Evolutionary conservation across 2,888 invertebrate genomes (phyloP), one percentile per base, ranked within the genome.

Genomic region (Andrena chrysosceles): DNA sequence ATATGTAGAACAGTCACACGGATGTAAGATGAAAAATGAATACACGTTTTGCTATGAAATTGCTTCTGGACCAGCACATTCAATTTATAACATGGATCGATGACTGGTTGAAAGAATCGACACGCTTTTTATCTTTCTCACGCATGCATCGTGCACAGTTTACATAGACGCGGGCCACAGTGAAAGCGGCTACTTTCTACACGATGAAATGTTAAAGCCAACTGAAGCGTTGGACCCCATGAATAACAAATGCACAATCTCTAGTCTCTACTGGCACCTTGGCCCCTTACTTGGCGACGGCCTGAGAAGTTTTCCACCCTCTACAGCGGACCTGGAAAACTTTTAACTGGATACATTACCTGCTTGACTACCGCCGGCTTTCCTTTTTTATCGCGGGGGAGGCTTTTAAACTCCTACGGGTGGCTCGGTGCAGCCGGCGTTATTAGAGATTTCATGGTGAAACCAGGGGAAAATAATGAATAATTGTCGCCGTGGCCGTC

Each of bases 331-430:
- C 89, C 89, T 88, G 89, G 87, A 89, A 92, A 93, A 93, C 91
- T 93, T 93, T 93, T 93, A 93, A 93, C 92, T 92, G 91, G 92
- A 92, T 93, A 93, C 91, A 91, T 93, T 93, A 93, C 91, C 90
- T 91, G 91, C 88, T 89, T 90, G 90, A 91, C 91, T 93, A 91
- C 90, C 89, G 74, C 78, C 90, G 87, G 86, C 87, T 89, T 88
- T 89, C 76, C 83, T 82, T 88, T 89, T 90, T 90, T 90, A 87
- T 89, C 85, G 82, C 72, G 68, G 67, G 72, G 78, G 54, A 81
- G 85, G 89, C 90, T 90, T 89, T 91, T 90, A 90, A 90, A 89
- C 90, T 91, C 89, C 84, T 86, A 87, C 84, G 82, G 56, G 89
- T 86, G 42, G 80, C 81, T 64, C 72, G 78, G 74, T 59, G 84